Percentiles rank a stretch among this genome's conserved stretches.
Conservation (phyloP, 1,140 invertebrate genomes). For the Cryptotermes secundus region DNA sequence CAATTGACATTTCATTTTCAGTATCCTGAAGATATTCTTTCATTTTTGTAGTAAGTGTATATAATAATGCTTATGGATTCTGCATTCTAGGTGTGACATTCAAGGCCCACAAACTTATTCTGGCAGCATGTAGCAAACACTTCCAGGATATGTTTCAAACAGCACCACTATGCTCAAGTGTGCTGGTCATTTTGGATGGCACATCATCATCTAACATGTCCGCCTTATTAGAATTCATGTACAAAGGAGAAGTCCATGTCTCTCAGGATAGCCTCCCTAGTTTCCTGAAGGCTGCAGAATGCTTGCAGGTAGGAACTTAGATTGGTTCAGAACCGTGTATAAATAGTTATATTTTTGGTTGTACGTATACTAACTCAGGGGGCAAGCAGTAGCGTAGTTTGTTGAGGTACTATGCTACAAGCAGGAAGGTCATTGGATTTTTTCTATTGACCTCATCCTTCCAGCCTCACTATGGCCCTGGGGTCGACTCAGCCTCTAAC, state of each 20-base stretch:
- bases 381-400: too few relatives aligned
- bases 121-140: slow-evolving; percentile 91
- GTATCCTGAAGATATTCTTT: not conserved
- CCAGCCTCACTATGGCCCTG: too few relatives aligned
- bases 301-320: slow-evolving; percentile 65
- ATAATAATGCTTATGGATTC: not conserved
- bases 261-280: slow-evolving; percentile 85
- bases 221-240: slow-evolving; percentile 89
- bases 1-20: not conserved
- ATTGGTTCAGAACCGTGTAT: slow-evolving; percentile 30
- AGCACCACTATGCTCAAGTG: slow-evolving; percentile 75
- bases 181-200: slow-evolving; percentile 84
- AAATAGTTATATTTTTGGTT: too few relatives aligned
- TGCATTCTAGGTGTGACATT: slow-evolving; percentile 77
- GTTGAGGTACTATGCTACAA: too few relatives aligned
- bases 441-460: too few relatives aligned
- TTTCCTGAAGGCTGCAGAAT: slow-evolving; percentile 87
- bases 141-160: slow-evolving; percentile 90
- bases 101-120: slow-evolving; percentile 86
- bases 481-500: too few relatives aligned
- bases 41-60: not conserved
- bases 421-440: too few relatives aligned
- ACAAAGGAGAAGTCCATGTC: slow-evolving; percentile 88
- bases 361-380: too few relatives aligned
- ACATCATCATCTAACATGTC: slow-evolving; percentile 86